Base-by-base conservation (phyloP, 2,888 invertebrate genomes). In the Metellina segmentata region DNA sequence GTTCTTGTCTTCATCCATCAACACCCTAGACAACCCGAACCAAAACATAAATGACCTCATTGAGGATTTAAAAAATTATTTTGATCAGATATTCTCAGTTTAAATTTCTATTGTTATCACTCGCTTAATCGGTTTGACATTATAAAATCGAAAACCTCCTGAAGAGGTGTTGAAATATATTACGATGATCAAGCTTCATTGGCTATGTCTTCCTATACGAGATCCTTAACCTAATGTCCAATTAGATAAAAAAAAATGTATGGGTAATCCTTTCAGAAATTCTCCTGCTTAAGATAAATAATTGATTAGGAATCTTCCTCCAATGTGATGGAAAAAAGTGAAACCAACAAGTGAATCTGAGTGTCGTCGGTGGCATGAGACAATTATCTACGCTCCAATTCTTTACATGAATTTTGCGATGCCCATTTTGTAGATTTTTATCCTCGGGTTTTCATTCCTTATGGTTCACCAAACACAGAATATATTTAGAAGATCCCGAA, bases 401-500 rank as follows among this genome's bases (percentile, higher is more conserved):
- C 13, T 61, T 16, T 16, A 16, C 61, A 61, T 61, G 61, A 61
- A 61, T 61, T 61, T 61, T 11, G 61, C 61, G 61, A 9, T 61
- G 61, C 9, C 11, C 11, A 13, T 11, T 61, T 61, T 61, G 34
- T 4, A 34, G 34, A 34, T 34, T 61, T 61, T 61, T 61, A 61
- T 61, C 61, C 61, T 61, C 61, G 11, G 61, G 61, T 61, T 16
- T 61, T 61, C 61, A 61, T 61, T 61, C 61, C 61, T 61, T 61
- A 61, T 61, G 61, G 61, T 61, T 61, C 61, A 61, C 16, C 61
- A 61, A 11, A 11, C 61, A 61, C 61, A 61, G 61, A 61, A 61
- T 61, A 61, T 61, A 61, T 61, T 61, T 61, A 61, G 61, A 61
- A 61, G 61, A 61, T 61, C 61, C 61, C 61, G 61, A 61, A 61